Conservation (phyloP, 2,888 invertebrate species). For the Stramonita haemastoma region DNA sequence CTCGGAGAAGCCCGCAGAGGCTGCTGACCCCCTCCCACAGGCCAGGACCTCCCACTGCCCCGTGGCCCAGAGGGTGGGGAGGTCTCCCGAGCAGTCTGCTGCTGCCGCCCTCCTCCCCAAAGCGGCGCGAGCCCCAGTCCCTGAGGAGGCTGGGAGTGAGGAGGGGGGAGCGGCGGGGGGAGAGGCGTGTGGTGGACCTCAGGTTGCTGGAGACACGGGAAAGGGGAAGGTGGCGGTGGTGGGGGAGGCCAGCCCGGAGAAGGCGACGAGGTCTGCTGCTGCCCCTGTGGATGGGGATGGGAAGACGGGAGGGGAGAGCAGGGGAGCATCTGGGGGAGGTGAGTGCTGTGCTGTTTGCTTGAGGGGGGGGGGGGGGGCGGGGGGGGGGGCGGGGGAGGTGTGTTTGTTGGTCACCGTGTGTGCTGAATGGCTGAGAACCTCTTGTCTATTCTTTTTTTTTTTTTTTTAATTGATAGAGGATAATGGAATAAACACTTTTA, state of each 20-base stretch:
- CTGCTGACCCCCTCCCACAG: neutral
- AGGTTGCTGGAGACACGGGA: neutral
- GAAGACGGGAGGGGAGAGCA: slow-evolving; percentile 27
- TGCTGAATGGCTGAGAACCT: too few species aligned
- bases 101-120: neutral
- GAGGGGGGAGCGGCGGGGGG: too few species aligned
- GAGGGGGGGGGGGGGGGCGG: too few species aligned
- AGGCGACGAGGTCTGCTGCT: neutral
- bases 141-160: neutral
- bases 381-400: too few species aligned
- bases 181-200: neutral
- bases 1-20: neutral
- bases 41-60: neutral
- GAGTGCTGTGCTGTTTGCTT: too few species aligned
- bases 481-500: too few species aligned
- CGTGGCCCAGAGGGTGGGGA: neutral
- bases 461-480: too few species aligned
- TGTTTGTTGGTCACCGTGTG: too few species aligned
- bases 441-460: neutral
- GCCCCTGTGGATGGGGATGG: slow-evolving; percentile 38
- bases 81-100: neutral
- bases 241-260: neutral
- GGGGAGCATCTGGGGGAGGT: slow-evolving; percentile 14
- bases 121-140: neutral
- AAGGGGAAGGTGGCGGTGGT: neutral